Evolutionary conservation across 2,888 invertebrate species (phyloP).

Genomic region (Anagyrus pseudococci): DNA sequence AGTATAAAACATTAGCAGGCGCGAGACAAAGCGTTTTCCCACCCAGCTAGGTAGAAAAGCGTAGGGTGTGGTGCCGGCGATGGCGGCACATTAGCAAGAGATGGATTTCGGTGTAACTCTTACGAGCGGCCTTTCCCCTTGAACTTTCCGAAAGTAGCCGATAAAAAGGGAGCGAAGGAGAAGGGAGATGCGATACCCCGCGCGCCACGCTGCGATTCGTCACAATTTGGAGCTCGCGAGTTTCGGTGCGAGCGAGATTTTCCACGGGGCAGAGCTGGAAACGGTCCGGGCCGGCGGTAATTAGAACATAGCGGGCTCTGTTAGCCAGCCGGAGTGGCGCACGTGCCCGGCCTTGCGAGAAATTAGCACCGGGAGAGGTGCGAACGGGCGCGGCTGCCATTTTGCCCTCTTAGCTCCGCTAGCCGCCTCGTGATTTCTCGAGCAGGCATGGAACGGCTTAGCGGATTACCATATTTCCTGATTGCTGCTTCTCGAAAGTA

Average conservation of each 20-base stretch:
- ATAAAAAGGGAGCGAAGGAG: neutral
- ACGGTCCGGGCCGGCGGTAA: neutral
- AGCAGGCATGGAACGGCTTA: no score
- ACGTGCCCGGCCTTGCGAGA: neutral
- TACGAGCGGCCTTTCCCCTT: conserved; percentile 12
- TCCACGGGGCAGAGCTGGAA: neutral
- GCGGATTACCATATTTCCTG: no score
- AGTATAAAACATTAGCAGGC: conserved; percentile 21
- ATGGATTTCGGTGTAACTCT: conserved; percentile 34
- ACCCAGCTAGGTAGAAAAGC: no score
- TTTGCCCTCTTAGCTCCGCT: no score
- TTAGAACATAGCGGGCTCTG: neutral
- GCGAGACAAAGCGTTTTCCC: no score
- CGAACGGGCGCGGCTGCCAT: no score
- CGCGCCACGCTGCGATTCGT: neutral
- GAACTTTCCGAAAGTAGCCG: neutral
- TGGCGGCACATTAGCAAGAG: conserved; percentile 18
- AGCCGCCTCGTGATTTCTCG: no score
- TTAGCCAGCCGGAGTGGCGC: neutral
- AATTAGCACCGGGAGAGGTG: no score
- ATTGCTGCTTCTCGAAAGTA: no score
- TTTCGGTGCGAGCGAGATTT: neutral
- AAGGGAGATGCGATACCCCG: no score
- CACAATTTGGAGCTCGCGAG: neutral
- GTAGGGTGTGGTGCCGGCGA: no score